Evolutionary conservation across 2,797 vertebrate species (phyloP).

Genomic region (Malacoraja senta): DNA sequence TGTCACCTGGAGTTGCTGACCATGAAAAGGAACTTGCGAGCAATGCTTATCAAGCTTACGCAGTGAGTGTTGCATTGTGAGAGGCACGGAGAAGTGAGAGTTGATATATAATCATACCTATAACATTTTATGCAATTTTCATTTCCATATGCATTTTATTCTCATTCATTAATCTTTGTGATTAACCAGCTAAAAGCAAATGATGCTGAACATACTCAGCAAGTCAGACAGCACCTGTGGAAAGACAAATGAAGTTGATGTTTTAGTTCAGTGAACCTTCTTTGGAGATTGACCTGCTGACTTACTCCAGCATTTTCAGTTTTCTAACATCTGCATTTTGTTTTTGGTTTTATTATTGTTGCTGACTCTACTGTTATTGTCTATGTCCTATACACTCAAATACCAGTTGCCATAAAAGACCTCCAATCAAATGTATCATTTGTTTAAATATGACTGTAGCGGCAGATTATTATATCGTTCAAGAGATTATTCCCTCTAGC

Average conservation of each 20-base stretch:
- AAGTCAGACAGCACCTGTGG: too few species aligned
- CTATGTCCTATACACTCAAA: not conserved
- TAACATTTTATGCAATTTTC: not conserved
- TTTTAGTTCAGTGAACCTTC: too few species aligned
- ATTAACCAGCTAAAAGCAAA: too few species aligned
- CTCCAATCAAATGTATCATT: not conserved
- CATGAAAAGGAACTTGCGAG: slow-evolving; percentile 82
- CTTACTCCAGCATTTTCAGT: too few species aligned
- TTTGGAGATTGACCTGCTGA: too few species aligned
- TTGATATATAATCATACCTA: not conserved
- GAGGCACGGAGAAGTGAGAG: not conserved
- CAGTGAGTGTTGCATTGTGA: slow-evolving; percentile 56
- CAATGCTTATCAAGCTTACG: slow-evolving; percentile 75
- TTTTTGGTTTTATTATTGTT: not conserved
- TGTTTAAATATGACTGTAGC: too few species aligned
- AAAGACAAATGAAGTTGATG: too few species aligned
- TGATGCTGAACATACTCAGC: too few species aligned
- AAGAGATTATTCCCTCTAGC: too few species aligned
- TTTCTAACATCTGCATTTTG: too few species aligned
- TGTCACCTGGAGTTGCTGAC: slow-evolving; percentile 74
- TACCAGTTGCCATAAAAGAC: not conserved
- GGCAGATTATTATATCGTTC: too few species aligned
- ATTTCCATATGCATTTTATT: not conserved
- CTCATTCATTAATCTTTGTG: not conserved
- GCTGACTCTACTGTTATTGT: not conserved